Conservation (phyloP, 2,888 invertebrate species). For the Eupeodes luniger region DNA sequence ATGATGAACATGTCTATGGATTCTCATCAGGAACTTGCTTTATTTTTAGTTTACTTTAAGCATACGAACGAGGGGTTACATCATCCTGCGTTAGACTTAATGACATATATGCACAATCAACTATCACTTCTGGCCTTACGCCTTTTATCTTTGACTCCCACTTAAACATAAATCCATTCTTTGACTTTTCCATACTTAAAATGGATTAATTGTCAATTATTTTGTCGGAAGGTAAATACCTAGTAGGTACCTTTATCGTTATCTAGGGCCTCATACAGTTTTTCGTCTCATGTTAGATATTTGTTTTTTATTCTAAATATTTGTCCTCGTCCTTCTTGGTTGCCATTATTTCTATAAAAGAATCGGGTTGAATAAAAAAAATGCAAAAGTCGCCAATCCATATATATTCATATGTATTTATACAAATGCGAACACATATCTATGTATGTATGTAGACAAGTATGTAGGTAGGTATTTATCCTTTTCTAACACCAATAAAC, state of each 20-base stretch:
- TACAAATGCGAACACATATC: slow-evolving; percentile 11
- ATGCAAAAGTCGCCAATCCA: slow-evolving; percentile 64
- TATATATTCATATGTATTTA: background rate
- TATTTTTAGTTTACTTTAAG: no score
- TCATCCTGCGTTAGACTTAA: background rate
- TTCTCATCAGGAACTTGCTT: no score
- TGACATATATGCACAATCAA: background rate
- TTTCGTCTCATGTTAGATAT: background rate
- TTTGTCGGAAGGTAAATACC: slow-evolving; percentile 34
- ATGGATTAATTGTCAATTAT: slow-evolving; percentile 73
- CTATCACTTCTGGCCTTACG: background rate
- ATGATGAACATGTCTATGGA: no score
- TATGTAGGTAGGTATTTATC: slow-evolving; percentile 21
- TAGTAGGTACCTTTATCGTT: slow-evolving; percentile 57
- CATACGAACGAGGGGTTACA: no score
- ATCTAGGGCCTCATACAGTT: slow-evolving; percentile 42
- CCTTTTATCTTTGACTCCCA: slow-evolving; percentile 35
- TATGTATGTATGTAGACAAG: background rate
- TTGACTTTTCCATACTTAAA: slow-evolving; percentile 51
- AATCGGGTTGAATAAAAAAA: slow-evolving; percentile 27
- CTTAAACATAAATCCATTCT: slow-evolving; percentile 53
- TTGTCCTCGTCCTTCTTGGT: slow-evolving; percentile 52
- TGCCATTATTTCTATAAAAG: slow-evolving; percentile 60
- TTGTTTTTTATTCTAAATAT: slow-evolving; percentile 64
- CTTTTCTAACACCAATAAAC: slow-evolving; percentile 52